Evolutionary conservation across 2,888 invertebrate genomes (phyloP).

Genomic region (Drosophila macrospina): DNA sequence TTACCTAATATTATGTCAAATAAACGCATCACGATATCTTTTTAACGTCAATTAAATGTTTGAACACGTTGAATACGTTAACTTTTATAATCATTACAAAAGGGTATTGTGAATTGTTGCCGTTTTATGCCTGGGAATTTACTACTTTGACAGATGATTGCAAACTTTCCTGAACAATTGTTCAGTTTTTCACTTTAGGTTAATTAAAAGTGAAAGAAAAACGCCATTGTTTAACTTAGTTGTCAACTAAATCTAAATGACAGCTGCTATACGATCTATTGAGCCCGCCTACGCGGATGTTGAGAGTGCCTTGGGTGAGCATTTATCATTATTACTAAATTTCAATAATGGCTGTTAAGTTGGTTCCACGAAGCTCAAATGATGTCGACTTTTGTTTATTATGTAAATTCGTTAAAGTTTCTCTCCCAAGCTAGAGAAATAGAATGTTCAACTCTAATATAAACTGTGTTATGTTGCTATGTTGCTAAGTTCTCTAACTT

Average conservation of each 20-base stretch:
- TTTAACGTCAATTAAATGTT: constrained; percentile 5
- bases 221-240: constrained; percentile 11
- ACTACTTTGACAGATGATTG: constrained; percentile 24
- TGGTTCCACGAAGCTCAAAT: constrained; percentile 29
- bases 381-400: constrained; percentile 23
- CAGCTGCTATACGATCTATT: constrained; percentile 1
- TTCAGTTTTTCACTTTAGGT: constrained; percentile 34
- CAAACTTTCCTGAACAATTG: constrained; percentile 27
- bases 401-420: constrained; percentile 11
- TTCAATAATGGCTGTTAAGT: constrained; percentile 10
- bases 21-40: background rate
- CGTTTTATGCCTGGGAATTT: constrained; percentile 31
- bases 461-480: background rate
- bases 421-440: background rate
- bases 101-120: constrained; percentile 12
- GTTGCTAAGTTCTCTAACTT: no score
- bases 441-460: background rate
- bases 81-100: background rate
- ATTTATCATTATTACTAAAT: constrained; percentile 12
- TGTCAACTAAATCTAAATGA: constrained; percentile 25
- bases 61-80: background rate
- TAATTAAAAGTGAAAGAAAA: constrained; percentile 22
- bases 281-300: constrained; percentile 27
- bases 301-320: constrained; percentile 19
- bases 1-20: background rate